Conservation (phyloP, 2,113 vertebrate species). For the Alligator sinensis region DNA sequence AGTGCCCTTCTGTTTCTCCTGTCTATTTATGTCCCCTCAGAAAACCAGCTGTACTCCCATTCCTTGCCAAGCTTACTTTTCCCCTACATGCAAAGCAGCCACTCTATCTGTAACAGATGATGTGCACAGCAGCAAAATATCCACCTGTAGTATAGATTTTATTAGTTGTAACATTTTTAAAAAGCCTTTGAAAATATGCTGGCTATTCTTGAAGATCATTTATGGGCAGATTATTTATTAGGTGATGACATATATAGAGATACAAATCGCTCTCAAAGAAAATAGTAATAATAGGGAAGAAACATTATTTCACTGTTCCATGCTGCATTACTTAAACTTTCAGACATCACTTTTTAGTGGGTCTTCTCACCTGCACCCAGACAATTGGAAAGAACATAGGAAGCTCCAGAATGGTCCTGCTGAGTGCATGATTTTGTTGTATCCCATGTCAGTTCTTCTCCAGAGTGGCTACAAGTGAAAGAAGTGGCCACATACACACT, state of each 20-base stretch:
- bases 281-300: background rate
- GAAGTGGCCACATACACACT: no score
- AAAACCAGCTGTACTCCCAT: background rate
- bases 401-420: no score
- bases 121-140: background rate
- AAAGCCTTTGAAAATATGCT: background rate
- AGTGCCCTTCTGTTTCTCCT: background rate
- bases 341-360: background rate
- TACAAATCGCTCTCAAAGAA: background rate
- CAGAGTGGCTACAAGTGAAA: no score
- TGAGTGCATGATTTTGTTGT: no score
- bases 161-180: background rate
- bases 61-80: background rate
- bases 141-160: background rate
- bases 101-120: background rate
- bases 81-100: background rate
- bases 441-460: no score
- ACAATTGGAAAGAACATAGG: background rate
- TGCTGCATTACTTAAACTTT: background rate
- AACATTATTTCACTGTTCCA: accelerated
- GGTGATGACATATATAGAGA: background rate
- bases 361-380: background rate
- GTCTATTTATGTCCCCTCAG: background rate
- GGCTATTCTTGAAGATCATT: background rate
- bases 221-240: background rate